A percentile compares a stretch with the other conserved stretches of the same genome.
These are phyloP conservation scores for Megaceryle torquata DNA, from an alignment of 2,113 vertebrate species.

Conservation along the genomic window DNA sequence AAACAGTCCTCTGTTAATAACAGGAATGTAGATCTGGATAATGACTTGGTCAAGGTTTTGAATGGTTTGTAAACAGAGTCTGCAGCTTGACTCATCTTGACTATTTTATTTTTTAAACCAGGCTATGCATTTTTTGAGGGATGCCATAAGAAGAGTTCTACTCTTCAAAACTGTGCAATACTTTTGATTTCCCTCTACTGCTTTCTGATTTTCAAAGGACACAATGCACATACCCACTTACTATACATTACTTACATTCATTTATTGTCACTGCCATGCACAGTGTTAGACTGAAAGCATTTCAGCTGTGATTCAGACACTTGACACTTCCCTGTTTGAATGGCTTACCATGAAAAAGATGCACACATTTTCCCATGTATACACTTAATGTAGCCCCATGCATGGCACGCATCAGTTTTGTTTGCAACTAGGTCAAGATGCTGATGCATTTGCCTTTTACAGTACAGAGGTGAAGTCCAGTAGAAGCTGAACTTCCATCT, in stretches of 20 bases:
- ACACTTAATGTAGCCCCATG: fast-evolving
- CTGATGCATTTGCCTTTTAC: not conserved
- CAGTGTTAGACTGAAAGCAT: not conserved
- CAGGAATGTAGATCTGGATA: not conserved
- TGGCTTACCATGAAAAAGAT: not conserved
- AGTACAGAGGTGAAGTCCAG: not conserved
- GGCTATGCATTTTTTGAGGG: not conserved
- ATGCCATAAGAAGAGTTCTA: not conserved
- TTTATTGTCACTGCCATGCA: not conserved
- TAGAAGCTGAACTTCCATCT: not conserved
- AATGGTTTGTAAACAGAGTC: not conserved
- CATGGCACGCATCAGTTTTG: fast-evolving
- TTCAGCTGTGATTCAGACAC: not conserved
- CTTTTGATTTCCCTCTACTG: not conserved
- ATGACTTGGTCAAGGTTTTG: not conserved
- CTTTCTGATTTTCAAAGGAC: not conserved
- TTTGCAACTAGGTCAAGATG: fast-evolving
- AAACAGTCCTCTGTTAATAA: not conserved
- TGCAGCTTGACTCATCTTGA: not conserved
- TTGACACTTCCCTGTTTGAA: not conserved
- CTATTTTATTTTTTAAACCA: not conserved
- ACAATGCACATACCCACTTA: not conserved
- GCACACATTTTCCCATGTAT: not conserved
- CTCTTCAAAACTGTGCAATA: not conserved
- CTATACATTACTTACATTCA: not conserved